Evolutionary conservation across 2,113 vertebrate species (phyloP).

Genomic region (Sterna hirundo): DNA sequence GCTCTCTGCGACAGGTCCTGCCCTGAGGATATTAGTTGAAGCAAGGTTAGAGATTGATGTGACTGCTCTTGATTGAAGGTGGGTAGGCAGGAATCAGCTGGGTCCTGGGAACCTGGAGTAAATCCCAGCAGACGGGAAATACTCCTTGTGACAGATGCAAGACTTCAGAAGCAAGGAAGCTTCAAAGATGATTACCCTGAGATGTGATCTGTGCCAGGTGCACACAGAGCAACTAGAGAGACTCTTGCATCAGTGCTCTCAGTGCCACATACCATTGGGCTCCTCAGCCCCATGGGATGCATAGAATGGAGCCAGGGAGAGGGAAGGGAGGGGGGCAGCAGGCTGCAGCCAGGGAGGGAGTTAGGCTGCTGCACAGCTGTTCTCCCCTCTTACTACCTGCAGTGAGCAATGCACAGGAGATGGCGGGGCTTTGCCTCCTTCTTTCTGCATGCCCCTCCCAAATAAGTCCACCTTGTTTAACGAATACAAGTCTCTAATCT

Average conservation of each 20-base stretch:
- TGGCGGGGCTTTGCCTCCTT: not conserved
- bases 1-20: not conserved
- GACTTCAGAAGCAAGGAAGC: slow-evolving; percentile 3
- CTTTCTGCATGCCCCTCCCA: not conserved
- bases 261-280: not conserved
- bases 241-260: not conserved
- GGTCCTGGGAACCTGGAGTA: not conserved
- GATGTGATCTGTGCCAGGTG: not conserved
- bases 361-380: not conserved
- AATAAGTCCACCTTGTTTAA: not conserved
- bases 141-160: slow-evolving; percentile 49
- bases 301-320: not conserved
- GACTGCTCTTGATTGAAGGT: not conserved
- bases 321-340: not conserved
- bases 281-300: not conserved
- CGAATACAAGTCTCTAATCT: not conserved
- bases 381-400: not conserved
- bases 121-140: slow-evolving; percentile 49
- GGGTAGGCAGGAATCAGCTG: not conserved
- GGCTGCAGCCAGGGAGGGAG: not conserved
- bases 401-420: not conserved
- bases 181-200: slow-evolving; percentile 31
- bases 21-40: not conserved
- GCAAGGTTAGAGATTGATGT: not conserved
- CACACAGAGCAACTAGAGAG: not conserved